Base-by-base conservation (phyloP, 2,797 vertebrate genomes). In the Percopsis omiscomaycus region DNA sequence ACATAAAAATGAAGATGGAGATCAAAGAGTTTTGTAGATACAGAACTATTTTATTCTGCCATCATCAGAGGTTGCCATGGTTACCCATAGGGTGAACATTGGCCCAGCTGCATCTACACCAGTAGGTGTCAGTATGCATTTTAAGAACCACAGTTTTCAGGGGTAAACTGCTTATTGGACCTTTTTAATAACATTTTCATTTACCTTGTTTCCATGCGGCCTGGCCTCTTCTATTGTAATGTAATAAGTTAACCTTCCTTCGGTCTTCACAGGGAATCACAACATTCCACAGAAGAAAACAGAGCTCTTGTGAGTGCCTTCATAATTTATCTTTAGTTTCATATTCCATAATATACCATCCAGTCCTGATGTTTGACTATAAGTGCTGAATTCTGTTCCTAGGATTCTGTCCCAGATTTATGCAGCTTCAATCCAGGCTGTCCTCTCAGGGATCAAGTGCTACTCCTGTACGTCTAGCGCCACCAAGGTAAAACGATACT, bases 391-490 rank as follows among this genome's bases (percentile, higher is more conserved):
- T 12, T 54, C 59, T 58, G 3, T 49, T 76, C 68, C 71, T 84
- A 94, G 90, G 83, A 85, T 97, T 61, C 86, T 98, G 86, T 96
- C 95, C 42, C 94, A 95, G 88, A 93, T 99, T 68, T 99, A 99
- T 88, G 91, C 93, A 75, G 95, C 95, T 82, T 91, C 91, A 70
- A 89, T 97, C 82, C 93, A 96, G 81, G 94, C 94, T 59, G 96
- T 98, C 68, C 90, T 98, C 69, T 92, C 94, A 67, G 96, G 93
- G 84, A 98, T 99, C 84, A 95, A 94, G 83, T 94, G 94, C 85
- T 99, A 92, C 85, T 93, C 95, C 78, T 91, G 92, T 81, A 94
- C 93, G 80, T 93, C 90, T 83, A 95, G 90, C 74, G 75, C 90
- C 77, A 88, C 87, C 72, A 96, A 96, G 94, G 98, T 96, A 88